phyloP scores from a whole-genome alignment of 1,140 invertebrate species.

The Pissodes strobi region DNA sequence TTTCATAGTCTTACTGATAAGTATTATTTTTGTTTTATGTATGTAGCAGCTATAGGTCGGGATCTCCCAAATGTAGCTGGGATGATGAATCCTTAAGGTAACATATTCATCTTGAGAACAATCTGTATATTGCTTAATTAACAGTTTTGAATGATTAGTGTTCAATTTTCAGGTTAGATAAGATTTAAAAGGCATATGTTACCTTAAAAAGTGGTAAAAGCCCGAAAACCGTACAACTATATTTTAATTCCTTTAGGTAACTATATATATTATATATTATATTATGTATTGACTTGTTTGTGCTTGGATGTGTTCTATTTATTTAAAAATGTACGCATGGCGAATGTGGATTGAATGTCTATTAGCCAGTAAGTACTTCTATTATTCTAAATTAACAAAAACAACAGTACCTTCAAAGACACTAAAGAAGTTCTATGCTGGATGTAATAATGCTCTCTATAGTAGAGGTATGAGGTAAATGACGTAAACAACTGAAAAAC shows the following conservation, averaged over 20 bases:
- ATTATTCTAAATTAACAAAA: conserved; percentile 16
- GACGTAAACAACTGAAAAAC: no score
- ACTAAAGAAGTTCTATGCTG: neutral
- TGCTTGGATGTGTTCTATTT: conserved; percentile 36
- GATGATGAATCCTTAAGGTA: no score
- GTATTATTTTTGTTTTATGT: conserved; percentile 31
- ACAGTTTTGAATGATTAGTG: no score
- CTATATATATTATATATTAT: neutral
- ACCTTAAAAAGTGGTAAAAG: neutral
- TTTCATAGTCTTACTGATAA: conserved; percentile 20
- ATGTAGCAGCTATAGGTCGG: conserved; percentile 4
- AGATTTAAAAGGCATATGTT: no score
- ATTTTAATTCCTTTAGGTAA: conserved; percentile 30
- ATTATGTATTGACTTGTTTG: conserved; percentile 14
- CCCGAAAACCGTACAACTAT: conserved; percentile 22
- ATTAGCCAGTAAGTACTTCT: conserved; percentile 21
- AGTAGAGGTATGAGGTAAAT: no score
- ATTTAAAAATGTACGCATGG: conserved; percentile 35
- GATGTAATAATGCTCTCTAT: no score
- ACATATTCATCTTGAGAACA: no score
- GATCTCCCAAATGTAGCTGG: no score
- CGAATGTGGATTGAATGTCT: conserved; percentile 25
- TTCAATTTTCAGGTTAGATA: no score
- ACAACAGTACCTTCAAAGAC: conserved; percentile 1
- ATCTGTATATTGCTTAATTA: no score